Evolutionary conservation across 2,888 invertebrate species (phyloP).

Genomic region (Syrista parreyssii): DNA sequence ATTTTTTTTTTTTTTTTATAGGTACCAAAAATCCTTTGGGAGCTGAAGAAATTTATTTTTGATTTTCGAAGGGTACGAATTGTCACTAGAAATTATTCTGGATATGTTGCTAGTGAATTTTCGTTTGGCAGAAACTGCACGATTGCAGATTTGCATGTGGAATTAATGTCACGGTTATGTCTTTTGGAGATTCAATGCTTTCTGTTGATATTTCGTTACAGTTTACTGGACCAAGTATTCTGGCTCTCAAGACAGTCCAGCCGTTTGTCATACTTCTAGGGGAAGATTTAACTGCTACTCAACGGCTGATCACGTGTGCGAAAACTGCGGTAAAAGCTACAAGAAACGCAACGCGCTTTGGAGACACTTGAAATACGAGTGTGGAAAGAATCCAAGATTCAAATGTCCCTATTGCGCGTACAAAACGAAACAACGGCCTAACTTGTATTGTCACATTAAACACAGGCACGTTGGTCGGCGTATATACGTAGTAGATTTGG

Average conservation of each 20-base stretch:
- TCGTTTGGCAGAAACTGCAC: not conserved
- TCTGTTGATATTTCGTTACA: not conserved
- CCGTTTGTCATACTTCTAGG: not conserved
- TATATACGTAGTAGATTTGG: slow-evolving; percentile 47
- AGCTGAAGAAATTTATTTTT: too few species aligned
- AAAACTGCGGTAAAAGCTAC: slow-evolving; percentile 50
- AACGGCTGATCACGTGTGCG: slow-evolving; percentile 35
- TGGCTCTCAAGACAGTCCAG: not conserved
- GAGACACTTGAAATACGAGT: slow-evolving; percentile 59
- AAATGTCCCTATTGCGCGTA: slow-evolving; percentile 55
- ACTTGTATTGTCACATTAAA: slow-evolving; percentile 53
- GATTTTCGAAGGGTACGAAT: too few species aligned
- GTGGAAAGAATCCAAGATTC: slow-evolving; percentile 57
- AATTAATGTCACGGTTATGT: not conserved
- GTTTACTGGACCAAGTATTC: not conserved
- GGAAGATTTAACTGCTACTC: slow-evolving; percentile 54
- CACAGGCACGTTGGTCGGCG: slow-evolving; percentile 41
- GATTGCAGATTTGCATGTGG: not conserved
- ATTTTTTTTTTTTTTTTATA: too few species aligned
- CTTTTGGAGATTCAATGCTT: not conserved
- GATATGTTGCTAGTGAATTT: not conserved
- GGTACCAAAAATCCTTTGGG: too few species aligned
- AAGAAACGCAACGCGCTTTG: slow-evolving; percentile 47
- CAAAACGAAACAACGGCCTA: slow-evolving; percentile 47
- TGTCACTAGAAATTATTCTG: too few species aligned